Conservation (phyloP, 2,113 vertebrate species). For the Lepus europaeus region DNA sequence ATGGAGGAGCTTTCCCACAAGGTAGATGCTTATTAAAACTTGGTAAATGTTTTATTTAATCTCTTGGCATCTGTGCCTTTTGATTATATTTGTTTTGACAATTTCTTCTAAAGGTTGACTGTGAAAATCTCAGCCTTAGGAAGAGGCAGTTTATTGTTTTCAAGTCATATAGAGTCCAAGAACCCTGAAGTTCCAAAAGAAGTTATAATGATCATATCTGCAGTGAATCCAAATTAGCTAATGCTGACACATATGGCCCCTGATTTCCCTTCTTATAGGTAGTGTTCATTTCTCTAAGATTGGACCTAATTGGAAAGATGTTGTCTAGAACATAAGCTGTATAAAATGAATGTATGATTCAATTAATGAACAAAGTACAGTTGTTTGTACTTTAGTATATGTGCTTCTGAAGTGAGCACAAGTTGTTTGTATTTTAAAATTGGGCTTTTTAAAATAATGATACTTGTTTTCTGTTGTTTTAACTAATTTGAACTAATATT, state of each 20-base stretch:
- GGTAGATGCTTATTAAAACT: not conserved
- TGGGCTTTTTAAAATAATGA: not conserved
- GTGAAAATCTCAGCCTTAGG: not conserved
- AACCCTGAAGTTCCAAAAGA: not conserved
- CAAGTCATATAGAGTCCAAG: not conserved
- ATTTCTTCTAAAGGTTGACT: not conserved
- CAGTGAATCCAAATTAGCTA: constrained; percentile 1
- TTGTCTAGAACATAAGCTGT: not conserved
- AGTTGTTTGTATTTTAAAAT: not conserved
- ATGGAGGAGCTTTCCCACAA: not conserved
- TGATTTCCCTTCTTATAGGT: not conserved
- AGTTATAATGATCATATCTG: not conserved
- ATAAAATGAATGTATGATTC: not conserved
- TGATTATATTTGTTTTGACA: not conserved
- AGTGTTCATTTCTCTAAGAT: not conserved
- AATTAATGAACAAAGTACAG: not conserved
- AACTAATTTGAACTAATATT: not conserved
- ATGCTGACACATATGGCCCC: not conserved
- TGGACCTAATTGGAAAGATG: not conserved
- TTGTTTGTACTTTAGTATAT: not conserved
- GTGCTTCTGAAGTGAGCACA: too few species aligned
- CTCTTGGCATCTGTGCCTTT: not conserved
- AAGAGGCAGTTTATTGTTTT: not conserved
- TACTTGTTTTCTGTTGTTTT: not conserved
- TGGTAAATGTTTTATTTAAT: not conserved